A percentile compares a stretch with the other conserved stretches of the same genome.
phyloP scores from a whole-genome alignment of 2,113 vertebrate genomes.

The Pedionomus torquatus region DNA sequence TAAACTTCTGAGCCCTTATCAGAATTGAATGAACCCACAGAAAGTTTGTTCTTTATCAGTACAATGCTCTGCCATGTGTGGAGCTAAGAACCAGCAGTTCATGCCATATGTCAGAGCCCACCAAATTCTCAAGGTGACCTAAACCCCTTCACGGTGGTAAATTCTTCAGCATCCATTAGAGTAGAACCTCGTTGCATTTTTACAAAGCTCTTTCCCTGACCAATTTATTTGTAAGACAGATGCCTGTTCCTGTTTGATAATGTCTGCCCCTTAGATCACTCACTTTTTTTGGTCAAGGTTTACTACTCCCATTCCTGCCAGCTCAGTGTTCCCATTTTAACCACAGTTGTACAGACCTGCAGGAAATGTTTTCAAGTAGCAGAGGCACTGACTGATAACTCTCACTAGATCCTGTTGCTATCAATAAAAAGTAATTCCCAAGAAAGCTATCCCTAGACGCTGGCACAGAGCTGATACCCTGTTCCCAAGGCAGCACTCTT shows the following conservation, averaged over 20 bases:
- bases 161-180: neutral
- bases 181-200: neutral
- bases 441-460: neutral
- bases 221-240: neutral
- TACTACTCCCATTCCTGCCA: neutral
- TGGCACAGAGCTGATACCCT: neutral
- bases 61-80: neutral
- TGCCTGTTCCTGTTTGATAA: neutral
- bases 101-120: neutral
- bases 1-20: neutral
- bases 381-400: neutral
- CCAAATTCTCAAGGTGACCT: neutral
- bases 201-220: neutral
- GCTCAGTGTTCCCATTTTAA: neutral
- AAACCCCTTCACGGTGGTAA: neutral
- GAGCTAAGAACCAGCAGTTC: neutral
- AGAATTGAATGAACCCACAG: neutral
- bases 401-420: neutral
- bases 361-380: neutral
- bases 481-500: neutral
- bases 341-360: neutral
- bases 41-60: neutral
- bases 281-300: neutral
- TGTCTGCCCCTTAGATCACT: neutral
- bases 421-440: neutral